Evolutionary conservation across 2,888 invertebrate genomes (phyloP).

Genomic region (Xanthorhoe designata): DNA sequence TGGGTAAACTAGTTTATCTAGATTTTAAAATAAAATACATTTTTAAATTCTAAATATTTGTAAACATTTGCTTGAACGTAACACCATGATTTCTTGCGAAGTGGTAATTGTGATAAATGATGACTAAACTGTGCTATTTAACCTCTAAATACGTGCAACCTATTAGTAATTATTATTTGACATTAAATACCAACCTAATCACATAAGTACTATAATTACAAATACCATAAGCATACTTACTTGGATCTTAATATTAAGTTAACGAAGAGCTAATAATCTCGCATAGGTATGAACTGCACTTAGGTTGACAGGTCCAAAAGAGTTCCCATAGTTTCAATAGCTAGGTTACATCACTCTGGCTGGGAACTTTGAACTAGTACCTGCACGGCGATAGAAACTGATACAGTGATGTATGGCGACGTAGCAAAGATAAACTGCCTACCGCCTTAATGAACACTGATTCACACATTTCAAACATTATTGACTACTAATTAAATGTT

Average conservation of each 20-base stretch:
- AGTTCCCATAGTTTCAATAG: background rate
- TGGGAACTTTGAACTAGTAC: constrained; percentile 6
- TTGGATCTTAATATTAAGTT: background rate
- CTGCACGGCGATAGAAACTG: background rate
- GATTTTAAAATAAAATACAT: background rate
- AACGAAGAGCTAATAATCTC: background rate
- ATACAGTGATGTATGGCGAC: constrained; percentile 33
- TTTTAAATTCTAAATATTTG: background rate
- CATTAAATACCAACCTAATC: constrained; percentile 20
- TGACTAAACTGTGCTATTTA: background rate
- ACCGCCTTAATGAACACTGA: constrained; percentile 52
- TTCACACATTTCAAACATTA: constrained; percentile 51
- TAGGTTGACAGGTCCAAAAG: background rate
- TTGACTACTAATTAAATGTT: constrained; percentile 42
- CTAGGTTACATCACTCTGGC: constrained; percentile 1
- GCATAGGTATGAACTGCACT: background rate
- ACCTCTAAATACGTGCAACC: constrained; percentile 1
- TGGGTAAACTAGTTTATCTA: background rate
- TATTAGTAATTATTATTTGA: constrained; percentile 25
- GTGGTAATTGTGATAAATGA: background rate
- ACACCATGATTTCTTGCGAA: background rate
- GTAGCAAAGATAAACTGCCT: constrained; percentile 49
- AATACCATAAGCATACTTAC: constrained; percentile 20
- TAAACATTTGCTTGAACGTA: background rate
- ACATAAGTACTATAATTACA: constrained; percentile 29